Percentiles rank a stretch among this genome's conserved stretches.
Evolutionary conservation across 2,888 invertebrate species (phyloP).

Genomic region (Liopterus haemorrhoidalis): DNA sequence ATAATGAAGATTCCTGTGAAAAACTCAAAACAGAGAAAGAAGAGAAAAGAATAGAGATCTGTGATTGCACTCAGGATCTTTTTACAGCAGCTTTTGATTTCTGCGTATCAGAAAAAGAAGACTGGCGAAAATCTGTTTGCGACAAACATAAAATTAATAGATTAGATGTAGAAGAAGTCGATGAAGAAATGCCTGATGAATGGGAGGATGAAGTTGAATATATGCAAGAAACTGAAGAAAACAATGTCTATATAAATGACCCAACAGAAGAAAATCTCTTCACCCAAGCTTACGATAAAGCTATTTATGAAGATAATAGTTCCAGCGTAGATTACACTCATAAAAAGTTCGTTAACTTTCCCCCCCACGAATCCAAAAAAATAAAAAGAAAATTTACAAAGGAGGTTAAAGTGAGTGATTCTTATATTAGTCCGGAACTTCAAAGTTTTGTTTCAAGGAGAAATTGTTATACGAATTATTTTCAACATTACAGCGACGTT

Average conservation of each 20-base stretch:
- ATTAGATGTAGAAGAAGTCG: slow-evolving; percentile 1
- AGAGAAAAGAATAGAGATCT: no score
- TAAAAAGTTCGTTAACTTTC: slow-evolving; percentile 10
- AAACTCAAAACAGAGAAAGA: no score
- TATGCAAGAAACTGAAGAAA: slow-evolving; percentile 6
- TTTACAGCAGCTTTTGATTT: no score
- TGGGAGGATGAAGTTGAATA: slow-evolving; percentile 9
- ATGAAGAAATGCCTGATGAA: slow-evolving; percentile 2
- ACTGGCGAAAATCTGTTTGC: no score
- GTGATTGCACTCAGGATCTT: no score
- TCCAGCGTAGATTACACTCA: slow-evolving; percentile 24
- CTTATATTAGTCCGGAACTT: no score
- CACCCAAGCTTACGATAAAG: slow-evolving; percentile 36
- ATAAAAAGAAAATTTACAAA: slow-evolving; percentile 19
- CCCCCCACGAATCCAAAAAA: slow-evolving; percentile 7
- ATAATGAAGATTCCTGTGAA: no score
- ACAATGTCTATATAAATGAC: no score
- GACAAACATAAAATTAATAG: no score
- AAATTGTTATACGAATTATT: slow-evolving; percentile 36
- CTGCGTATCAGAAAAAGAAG: no score
- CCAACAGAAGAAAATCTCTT: slow-evolving; percentile 40
- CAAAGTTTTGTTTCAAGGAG: no score
- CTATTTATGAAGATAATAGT: slow-evolving; percentile 29
- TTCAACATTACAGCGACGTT: slow-evolving; percentile 36
- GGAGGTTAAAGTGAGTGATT: no score